phyloP scores from a whole-genome alignment of 2,888 invertebrate species.

The Phania funesta region DNA sequence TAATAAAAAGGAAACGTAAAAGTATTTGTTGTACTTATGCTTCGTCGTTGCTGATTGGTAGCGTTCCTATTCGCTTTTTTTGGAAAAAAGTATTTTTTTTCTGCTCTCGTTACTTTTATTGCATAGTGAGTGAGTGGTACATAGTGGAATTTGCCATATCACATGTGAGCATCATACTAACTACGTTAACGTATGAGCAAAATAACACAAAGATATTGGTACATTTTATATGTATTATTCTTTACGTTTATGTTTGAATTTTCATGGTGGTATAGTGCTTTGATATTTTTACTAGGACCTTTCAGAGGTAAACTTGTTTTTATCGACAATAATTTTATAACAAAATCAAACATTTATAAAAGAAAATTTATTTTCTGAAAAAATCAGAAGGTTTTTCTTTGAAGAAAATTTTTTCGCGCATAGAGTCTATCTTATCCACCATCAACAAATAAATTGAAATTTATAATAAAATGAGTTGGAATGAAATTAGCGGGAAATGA shows the following conservation, averaged over 20 bases:
- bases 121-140: neutral
- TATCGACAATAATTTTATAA: too few species aligned
- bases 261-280: neutral
- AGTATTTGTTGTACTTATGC: constrained; percentile 57
- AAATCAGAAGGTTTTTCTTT: too few species aligned
- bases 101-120: constrained; percentile 16
- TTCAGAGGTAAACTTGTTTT: too few species aligned
- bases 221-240: neutral
- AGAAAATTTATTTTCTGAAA: too few species aligned
- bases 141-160: constrained; percentile 26
- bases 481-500: too few species aligned
- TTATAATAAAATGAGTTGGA: too few species aligned
- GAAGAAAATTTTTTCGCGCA: too few species aligned
- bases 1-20: constrained; percentile 61
- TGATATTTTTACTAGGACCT: neutral
- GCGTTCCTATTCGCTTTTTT: constrained; percentile 64
- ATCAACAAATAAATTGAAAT: too few species aligned
- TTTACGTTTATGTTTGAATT: neutral
- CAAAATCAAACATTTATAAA: too few species aligned
- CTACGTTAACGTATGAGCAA: neutral
- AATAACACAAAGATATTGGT: neutral
- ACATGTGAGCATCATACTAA: constrained; percentile 17
- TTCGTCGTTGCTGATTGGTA: constrained; percentile 66
- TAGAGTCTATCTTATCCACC: too few species aligned
- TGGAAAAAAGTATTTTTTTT: constrained; percentile 1